Evolutionary conservation across 2,797 vertebrate genomes (phyloP), one percentile per base, ranked within the genome.

Genomic region (Cephalopachus bancanus): DNA sequence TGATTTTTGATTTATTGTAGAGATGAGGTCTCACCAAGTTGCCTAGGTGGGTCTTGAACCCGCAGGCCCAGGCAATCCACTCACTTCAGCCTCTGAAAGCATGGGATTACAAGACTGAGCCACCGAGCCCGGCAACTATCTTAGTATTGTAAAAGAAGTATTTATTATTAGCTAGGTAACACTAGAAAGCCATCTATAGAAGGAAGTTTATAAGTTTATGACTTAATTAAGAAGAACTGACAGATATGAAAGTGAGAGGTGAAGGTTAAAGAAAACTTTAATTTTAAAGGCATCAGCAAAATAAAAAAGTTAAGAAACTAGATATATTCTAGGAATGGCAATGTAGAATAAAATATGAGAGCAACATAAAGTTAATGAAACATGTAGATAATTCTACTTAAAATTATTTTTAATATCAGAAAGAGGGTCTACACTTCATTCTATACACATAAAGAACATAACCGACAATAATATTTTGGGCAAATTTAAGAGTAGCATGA

Each of bases 121-220:
- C 37, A 37, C 37, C 37, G 37, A 37, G 37, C 37, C 37, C 3
- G 37, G 37, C 37, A 2, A 37, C 37, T 37, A 37, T 37, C 37
- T 37, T 37, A 37, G 3, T 37, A 37, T 37, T 37, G 37, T 92
- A 20, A 67, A 89, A 84, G 14, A 10, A 92, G 4, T 17, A 74
- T 59, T 92, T 89, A 30, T 22, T 90, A 79, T 60, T 79, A 10
- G 49, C 53, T 62, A 76, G 37, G 64, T 65, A 37, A 76, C 81
- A 55, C 53, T 49, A 33, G 28, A 72, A 22, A 59, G 22, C 15
- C 22, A 55, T 67, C 15, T 91, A 93, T 37, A 60, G 53, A 94
- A 75, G 72, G 16, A 93, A 79, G n/a, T 79, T 72, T 83, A 74
- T 91, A 93, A 78, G 59, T 55, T 60, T 74, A 79, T 88, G 17